Evolutionary conservation across 2,797 vertebrate species (phyloP).

Genomic region (Petrocephalus sullivani): DNA sequence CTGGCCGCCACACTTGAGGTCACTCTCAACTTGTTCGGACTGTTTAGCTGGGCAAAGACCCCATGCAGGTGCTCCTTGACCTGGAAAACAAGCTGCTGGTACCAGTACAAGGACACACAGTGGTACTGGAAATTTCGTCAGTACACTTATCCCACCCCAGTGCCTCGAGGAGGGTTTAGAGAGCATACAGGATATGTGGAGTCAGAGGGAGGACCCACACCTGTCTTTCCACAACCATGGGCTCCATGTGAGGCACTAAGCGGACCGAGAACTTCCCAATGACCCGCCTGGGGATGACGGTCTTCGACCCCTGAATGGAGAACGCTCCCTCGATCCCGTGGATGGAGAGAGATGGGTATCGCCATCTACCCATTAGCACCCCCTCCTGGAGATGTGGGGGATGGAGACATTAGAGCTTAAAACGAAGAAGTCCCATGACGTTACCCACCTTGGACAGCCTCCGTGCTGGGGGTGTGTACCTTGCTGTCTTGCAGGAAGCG

Average conservation of each 20-base stretch:
- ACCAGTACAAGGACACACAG: not conserved
- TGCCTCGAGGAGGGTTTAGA: not conserved
- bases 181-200: too few species aligned
- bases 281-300: slow-evolving; percentile 63
- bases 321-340: slow-evolving; percentile 68
- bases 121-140: not conserved
- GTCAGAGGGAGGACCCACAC: not conserved
- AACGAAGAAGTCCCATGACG: not conserved
- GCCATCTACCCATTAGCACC: slow-evolving; percentile 61
- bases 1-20: slow-evolving; percentile 45
- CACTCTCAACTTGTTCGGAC: slow-evolving; percentile 57
- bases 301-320: slow-evolving; percentile 58
- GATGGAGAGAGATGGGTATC: slow-evolving; percentile 62
- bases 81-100: slow-evolving; percentile 36
- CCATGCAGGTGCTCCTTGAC: slow-evolving; percentile 55
- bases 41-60: slow-evolving; percentile 59
- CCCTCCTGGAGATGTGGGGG: slow-evolving; percentile 51
- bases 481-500: slow-evolving; percentile 58
- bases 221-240: slow-evolving; percentile 51
- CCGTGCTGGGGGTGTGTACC: slow-evolving; percentile 42
- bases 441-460: not conserved
- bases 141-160: not conserved
- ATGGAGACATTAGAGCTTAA: not conserved
- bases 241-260: slow-evolving; percentile 61
- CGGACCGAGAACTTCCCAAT: slow-evolving; percentile 69